These are phyloP conservation scores for Python bivittatus DNA, from an alignment of 2,113 vertebrate species.

Conservation along the genomic window DNA sequence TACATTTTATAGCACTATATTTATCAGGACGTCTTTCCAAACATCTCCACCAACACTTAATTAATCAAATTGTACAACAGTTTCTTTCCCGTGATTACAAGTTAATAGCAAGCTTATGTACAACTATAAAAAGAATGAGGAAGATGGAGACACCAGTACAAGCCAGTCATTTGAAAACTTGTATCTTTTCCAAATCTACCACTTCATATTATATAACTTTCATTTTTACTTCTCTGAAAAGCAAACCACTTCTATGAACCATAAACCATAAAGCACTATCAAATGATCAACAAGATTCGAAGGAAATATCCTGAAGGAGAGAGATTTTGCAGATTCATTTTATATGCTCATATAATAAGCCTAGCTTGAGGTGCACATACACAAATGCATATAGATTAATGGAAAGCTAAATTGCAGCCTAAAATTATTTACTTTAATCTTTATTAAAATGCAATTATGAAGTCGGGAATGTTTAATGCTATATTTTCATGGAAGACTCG, in stretches of 20 bases:
- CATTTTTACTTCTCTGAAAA: background rate
- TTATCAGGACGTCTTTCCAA: slow-evolving; percentile 59
- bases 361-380: background rate
- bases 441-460: slow-evolving; percentile 6
- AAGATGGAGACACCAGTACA: background rate
- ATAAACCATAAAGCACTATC: background rate
- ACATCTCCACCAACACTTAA: slow-evolving; percentile 66
- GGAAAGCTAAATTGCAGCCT: background rate
- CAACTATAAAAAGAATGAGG: slow-evolving; percentile 11
- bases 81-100: slow-evolving; percentile 44
- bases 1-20: slow-evolving; percentile 65
- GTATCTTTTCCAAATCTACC: slow-evolving; percentile 14
- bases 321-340: background rate
- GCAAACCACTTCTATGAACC: background rate
- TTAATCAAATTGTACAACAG: slow-evolving; percentile 59
- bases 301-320: background rate
- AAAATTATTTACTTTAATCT: background rate
- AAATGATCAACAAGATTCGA: background rate
- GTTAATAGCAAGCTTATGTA: slow-evolving; percentile 31
- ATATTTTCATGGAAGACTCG: background rate
- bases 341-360: background rate
- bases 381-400: background rate
- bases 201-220: fast-evolving
- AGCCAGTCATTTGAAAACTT: slow-evolving; percentile 2
- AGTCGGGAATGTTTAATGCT: background rate